Evolutionary conservation across 2,113 vertebrate species (phyloP).

Genomic region (Tyto alba): DNA sequence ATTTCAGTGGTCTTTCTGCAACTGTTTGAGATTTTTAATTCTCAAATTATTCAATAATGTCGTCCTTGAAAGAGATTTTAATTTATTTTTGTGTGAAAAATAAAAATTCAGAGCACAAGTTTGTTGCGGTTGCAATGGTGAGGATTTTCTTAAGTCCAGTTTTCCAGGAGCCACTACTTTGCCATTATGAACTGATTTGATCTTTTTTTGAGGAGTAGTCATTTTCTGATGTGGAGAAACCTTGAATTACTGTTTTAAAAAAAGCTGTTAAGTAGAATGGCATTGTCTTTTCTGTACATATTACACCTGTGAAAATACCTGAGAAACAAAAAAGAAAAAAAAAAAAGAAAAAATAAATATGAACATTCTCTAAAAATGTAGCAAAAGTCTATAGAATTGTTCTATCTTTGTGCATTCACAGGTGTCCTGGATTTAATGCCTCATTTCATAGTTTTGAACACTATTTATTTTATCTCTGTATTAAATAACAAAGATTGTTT

Average conservation of each 20-base stretch:
- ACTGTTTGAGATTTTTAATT: background rate
- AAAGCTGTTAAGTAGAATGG: constrained; percentile 2
- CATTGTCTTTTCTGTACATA: constrained; percentile 58
- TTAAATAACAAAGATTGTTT: background rate
- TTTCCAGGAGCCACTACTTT: constrained; percentile 42
- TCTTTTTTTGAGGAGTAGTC: background rate
- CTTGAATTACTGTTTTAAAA: constrained; percentile 53
- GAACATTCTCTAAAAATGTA: constrained; percentile 26
- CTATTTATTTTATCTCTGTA: background rate
- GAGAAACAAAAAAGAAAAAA: background rate
- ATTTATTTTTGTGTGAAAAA: constrained; percentile 58
- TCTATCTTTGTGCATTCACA: background rate
- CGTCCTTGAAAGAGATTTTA: constrained; percentile 39
- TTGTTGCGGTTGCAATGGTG: constrained; percentile 30
- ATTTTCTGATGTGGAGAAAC: background rate
- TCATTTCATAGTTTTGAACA: background rate
- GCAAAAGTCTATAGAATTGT: background rate
- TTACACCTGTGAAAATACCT: constrained; percentile 12
- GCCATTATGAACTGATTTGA: constrained; percentile 3
- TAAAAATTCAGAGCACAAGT: constrained; percentile 54
- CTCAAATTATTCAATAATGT: background rate
- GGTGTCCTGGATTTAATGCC: background rate
- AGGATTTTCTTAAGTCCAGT: background rate
- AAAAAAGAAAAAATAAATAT: constrained; percentile 19
- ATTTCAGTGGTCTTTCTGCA: constrained; percentile 27